These are phyloP conservation scores for Poecilia wingei DNA, from an alignment of 2,797 vertebrate genomes.

Conservation along the genomic window DNA sequence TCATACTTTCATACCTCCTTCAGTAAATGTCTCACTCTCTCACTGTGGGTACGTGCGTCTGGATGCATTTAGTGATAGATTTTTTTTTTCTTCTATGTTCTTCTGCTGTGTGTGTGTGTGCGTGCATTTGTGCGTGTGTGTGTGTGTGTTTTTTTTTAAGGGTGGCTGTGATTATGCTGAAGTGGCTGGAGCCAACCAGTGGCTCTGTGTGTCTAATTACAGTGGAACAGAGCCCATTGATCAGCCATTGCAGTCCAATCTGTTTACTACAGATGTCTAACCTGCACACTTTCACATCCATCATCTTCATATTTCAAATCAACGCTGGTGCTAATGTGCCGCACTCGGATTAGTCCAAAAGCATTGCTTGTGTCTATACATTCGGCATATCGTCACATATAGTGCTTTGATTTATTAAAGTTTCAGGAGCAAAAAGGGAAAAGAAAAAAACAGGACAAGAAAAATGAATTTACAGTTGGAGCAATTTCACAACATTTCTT, in stretches of 20 bases:
- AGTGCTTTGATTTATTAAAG: slow-evolving; percentile 45
- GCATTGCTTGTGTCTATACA: slow-evolving; percentile 24
- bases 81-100: slow-evolving; percentile 12
- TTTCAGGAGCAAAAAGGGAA: neutral
- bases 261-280: slow-evolving; percentile 86
- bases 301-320: slow-evolving; percentile 83
- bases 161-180: slow-evolving; percentile 83
- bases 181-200: slow-evolving; percentile 82
- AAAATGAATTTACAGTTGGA: neutral
- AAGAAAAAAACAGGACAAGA: neutral
- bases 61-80: slow-evolving; percentile 51
- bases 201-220: slow-evolving; percentile 91
- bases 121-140: neutral
- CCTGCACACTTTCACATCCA: slow-evolving; percentile 77
- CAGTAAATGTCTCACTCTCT: slow-evolving; percentile 66
- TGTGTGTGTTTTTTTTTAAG: slow-evolving; percentile 21
- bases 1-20: slow-evolving; percentile 63
- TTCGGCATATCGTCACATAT: slow-evolving; percentile 16
- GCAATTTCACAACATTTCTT: neutral
- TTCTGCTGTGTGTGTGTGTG: slow-evolving; percentile 12
- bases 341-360: slow-evolving; percentile 40
- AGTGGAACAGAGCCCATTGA: slow-evolving; percentile 87
- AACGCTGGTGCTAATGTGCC: slow-evolving; percentile 59
- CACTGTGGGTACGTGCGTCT: slow-evolving; percentile 42
- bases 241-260: slow-evolving; percentile 86